A percentile compares a stretch with the other conserved stretches of the same genome.
These are phyloP conservation scores for Trematocara marginatum DNA, from an alignment of 2,113 vertebrate species.

Conservation along the genomic window DNA sequence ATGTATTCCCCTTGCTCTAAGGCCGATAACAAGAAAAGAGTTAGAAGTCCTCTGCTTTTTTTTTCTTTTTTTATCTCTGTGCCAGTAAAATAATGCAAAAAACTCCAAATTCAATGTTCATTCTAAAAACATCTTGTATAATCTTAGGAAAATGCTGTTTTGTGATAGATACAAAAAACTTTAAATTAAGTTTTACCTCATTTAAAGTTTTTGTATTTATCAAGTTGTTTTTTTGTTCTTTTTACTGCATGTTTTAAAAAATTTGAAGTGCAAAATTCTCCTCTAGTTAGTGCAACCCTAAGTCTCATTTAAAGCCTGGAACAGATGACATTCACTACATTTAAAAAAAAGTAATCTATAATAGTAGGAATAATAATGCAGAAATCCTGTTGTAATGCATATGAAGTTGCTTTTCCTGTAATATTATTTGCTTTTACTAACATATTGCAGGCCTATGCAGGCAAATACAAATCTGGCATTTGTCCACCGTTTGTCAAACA, in stretches of 20 bases:
- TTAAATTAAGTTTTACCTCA: neutral
- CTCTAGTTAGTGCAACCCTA: neutral
- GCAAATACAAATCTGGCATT: neutral
- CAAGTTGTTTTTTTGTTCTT: neutral
- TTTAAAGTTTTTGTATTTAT: neutral
- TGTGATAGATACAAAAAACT: neutral
- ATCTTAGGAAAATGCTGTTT: neutral
- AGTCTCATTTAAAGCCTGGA: neutral
- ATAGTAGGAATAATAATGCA: neutral
- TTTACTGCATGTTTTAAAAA: neutral
- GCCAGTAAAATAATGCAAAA: neutral
- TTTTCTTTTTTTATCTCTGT: neutral
- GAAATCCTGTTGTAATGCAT: neutral
- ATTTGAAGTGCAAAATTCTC: neutral
- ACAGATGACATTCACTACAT: neutral
- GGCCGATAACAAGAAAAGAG: neutral
- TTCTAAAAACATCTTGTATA: neutral
- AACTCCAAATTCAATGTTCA: neutral
- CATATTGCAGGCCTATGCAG: neutral
- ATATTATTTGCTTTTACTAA: neutral
- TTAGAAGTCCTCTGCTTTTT: neutral
- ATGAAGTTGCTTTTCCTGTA: neutral
- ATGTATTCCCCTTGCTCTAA: neutral
- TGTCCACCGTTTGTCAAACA: neutral
- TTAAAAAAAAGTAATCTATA: neutral